Evolutionary conservation across 2,797 vertebrate species (phyloP), one percentile per base, ranked within the genome.

Genomic region (Aulostomus chinensis): DNA sequence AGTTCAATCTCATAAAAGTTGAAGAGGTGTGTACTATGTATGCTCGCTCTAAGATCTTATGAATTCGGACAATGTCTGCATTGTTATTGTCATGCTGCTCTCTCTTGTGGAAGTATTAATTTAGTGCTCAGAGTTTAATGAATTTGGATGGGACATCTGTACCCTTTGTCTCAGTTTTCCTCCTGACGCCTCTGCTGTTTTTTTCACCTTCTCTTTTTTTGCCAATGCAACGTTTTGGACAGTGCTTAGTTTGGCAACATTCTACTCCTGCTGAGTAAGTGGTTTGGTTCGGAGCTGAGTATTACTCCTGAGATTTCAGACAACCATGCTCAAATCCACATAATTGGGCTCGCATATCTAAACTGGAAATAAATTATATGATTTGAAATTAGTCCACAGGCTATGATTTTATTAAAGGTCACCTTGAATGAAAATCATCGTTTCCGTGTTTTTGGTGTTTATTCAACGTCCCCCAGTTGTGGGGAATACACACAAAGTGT

Each of bases 221-320:
- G 74, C 74, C 71, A 75, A 64, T 79, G 75, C 76, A 42, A 85
- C 86, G 81, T 85, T 87, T 85, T 80, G 71, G 83, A 84, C 79
- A 68, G 58, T 83, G 83, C 83, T 83, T 81, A 73, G 76, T 86
- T 83, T 85, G 77, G 76, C 76, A 81, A 67, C 67, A 73, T 62
- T 41, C 69, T 56, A 54, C 8, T 65, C 69, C 66, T 87, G 85
- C 84, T 88, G 86, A 87, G 78, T 51, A 66, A 71, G 78, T 75
- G 68, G 73, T 80, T 81, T 58, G 56, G 58, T 80, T 79, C 58
- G 33, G 68, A 76, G 70, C 73, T 57, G 61, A 50, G 62, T 65
- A 41, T 72, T 70, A 58, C 74, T 64, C 73, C 37, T 10, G 82
- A 82, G 79, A 74, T 46, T 76, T 76, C 59, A 71, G 39, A 79